These are phyloP conservation scores for Crematogaster levior DNA, from an alignment of 2,888 invertebrate species.

Conservation along the genomic window DNA sequence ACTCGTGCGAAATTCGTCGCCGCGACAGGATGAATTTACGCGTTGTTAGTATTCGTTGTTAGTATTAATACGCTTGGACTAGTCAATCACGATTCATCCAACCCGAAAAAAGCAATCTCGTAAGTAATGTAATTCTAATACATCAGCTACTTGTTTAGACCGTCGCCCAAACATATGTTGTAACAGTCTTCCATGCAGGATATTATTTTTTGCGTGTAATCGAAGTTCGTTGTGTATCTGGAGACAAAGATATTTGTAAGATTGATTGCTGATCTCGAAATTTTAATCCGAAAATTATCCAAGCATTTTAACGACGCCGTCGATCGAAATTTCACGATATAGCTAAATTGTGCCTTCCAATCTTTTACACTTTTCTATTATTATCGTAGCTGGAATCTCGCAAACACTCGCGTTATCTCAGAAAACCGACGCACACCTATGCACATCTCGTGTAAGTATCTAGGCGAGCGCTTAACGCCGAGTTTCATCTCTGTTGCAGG, in stretches of 20 bases:
- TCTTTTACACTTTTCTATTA: not conserved
- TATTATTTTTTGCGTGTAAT: not conserved
- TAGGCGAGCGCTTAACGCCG: slow-evolving; percentile 29
- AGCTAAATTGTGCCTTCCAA: not conserved
- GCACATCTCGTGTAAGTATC: slow-evolving; percentile 8
- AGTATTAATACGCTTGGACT: slow-evolving; percentile 48
- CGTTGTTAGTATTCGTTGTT: slow-evolving; percentile 51
- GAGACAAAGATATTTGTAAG: not conserved
- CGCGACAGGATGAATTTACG: slow-evolving; percentile 38
- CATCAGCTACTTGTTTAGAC: slow-evolving; percentile 27
- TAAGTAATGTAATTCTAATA: slow-evolving; percentile 23
- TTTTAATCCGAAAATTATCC: not conserved
- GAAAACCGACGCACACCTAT: not conserved
- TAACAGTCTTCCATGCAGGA: not conserved
- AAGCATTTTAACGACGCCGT: not conserved
- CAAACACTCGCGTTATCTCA: not conserved
- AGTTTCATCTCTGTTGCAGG: slow-evolving; percentile 43
- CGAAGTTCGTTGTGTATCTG: not conserved
- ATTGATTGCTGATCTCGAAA: not conserved
- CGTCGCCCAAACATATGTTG: not conserved
- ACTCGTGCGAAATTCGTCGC: slow-evolving; percentile 37
- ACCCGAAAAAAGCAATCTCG: slow-evolving; percentile 48
- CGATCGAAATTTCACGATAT: not conserved
- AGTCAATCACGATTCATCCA: slow-evolving; percentile 40
- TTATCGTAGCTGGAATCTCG: not conserved